A percentile compares a stretch with the other conserved stretches of the same genome.
Conservation (phyloP, 2,888 invertebrate genomes). For the Dryadula phaetusa region DNA sequence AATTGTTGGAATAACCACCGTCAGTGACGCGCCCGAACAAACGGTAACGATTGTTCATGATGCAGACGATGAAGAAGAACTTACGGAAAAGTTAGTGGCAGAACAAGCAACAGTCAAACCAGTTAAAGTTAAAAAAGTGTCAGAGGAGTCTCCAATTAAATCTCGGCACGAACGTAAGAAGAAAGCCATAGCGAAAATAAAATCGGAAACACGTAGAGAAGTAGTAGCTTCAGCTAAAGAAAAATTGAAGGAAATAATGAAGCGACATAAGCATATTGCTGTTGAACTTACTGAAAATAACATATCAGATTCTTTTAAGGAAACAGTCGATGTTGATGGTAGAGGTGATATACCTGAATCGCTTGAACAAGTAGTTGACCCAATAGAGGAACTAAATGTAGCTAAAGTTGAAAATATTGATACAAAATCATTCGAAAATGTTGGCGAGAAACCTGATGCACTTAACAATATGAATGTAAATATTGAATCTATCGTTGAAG, state of each 20-base stretch:
- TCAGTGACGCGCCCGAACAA: conserved; percentile 40
- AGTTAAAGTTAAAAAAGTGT: conserved; percentile 60
- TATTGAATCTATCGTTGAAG: conserved; percentile 77
- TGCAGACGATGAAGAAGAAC: conserved; percentile 45
- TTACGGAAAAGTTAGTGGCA: conserved; percentile 47
- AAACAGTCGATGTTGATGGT: conserved; percentile 54
- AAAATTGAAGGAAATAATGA: conserved; percentile 79
- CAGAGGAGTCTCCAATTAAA: conserved; percentile 60
- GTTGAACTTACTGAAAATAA: conserved; percentile 64
- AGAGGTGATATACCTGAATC: conserved; percentile 71
- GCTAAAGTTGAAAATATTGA: conserved; percentile 30
- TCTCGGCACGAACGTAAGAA: conserved; percentile 70
- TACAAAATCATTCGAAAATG: conserved; percentile 24
- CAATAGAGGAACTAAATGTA: conserved; percentile 24
- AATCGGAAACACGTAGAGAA: conserved; percentile 76
- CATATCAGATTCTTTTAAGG: conserved; percentile 49
- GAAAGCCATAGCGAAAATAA: conserved; percentile 77
- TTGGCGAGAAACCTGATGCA: conserved; percentile 33
- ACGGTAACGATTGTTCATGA: conserved; percentile 43
- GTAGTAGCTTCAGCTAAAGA: conserved; percentile 80
- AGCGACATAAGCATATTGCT: conserved; percentile 75
- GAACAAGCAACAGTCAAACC: conserved; percentile 49
- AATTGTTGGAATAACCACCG: conserved; percentile 27
- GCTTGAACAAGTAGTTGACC: conserved; percentile 25
- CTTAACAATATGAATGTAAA: conserved; percentile 60